Evolutionary conservation across 2,113 vertebrate genomes (phyloP).

Genomic region (Piaya cayana): DNA sequence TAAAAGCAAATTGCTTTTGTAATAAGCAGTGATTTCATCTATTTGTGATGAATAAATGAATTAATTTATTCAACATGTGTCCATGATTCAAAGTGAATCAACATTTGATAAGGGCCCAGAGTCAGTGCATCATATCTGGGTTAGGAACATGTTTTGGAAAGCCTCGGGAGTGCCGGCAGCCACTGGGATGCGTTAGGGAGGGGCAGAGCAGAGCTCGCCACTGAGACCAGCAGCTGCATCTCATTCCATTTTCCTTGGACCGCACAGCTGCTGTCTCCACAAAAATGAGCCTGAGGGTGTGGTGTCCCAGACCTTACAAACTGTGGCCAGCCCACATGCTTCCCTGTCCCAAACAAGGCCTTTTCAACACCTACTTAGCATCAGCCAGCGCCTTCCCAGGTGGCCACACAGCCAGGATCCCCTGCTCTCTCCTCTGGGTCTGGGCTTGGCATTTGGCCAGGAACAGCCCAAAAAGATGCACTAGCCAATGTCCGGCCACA

Average conservation of each 20-base stretch:
- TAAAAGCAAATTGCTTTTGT: neutral
- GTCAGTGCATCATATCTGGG: neutral
- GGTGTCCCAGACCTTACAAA: constrained; percentile 21
- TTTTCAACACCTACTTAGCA: constrained; percentile 55
- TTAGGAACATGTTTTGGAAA: constrained; percentile 7
- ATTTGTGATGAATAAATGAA: neutral
- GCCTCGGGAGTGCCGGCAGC: neutral
- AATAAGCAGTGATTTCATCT: neutral
- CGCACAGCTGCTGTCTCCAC: neutral
- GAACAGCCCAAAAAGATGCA: accelerated
- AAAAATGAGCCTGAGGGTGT: neutral
- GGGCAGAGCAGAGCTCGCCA: neutral
- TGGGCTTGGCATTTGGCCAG: neutral
- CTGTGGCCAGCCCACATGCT: accelerated
- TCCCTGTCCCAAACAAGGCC: neutral
- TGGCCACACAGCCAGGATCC: neutral
- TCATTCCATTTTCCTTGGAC: neutral
- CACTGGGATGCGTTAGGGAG: constrained; percentile 45
- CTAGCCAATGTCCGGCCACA: neutral
- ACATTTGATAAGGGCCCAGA: neutral
- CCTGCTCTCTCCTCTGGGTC: accelerated
- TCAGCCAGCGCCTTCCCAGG: neutral
- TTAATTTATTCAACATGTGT: neutral
- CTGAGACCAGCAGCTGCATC: constrained; percentile 29
- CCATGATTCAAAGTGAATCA: neutral